Evolutionary conservation across 1,140 invertebrate species (phyloP).

Genomic region (Eufriesea mexicana): DNA sequence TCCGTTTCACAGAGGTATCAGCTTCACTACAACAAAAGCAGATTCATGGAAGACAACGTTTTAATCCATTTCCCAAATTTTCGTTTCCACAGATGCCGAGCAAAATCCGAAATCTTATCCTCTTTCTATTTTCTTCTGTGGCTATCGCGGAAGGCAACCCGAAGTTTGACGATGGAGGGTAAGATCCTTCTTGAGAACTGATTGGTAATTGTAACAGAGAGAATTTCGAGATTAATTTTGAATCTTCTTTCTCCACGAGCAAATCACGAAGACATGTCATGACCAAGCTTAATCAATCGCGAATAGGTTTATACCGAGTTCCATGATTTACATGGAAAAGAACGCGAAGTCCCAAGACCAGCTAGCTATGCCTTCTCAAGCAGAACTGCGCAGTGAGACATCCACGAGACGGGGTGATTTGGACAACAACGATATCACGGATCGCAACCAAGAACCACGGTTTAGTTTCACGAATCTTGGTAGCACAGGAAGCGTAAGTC

Average conservation of each 20-base stretch:
- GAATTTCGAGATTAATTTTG: neutral
- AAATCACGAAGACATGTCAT: too few relatives aligned
- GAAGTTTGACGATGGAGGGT: conserved; percentile 78
- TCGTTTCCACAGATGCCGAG: conserved; percentile 42
- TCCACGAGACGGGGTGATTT: conserved; percentile 56
- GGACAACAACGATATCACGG: conserved; percentile 67
- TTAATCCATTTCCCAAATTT: neutral
- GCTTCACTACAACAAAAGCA: neutral
- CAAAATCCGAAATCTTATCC: conserved; percentile 6
- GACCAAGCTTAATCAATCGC: neutral
- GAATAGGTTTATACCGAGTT: conserved; percentile 78
- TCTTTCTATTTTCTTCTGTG: conserved; percentile 42
- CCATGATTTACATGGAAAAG: conserved; percentile 75
- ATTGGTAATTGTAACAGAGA: neutral
- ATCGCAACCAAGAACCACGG: conserved; percentile 77
- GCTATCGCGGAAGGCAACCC: conserved; percentile 67
- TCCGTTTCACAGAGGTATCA: neutral
- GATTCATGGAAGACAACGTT: neutral
- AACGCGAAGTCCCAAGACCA: conserved; percentile 75
- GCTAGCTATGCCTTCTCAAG: conserved; percentile 70
- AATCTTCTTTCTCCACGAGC: too few relatives aligned
- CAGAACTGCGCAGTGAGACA: conserved; percentile 45
- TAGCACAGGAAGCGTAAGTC: conserved; percentile 68
- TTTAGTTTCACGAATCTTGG: conserved; percentile 79
- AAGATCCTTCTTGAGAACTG: conserved; percentile 46